Evolutionary conservation across 2,797 vertebrate species (phyloP).

Genomic region (Sus cebifrons): DNA sequence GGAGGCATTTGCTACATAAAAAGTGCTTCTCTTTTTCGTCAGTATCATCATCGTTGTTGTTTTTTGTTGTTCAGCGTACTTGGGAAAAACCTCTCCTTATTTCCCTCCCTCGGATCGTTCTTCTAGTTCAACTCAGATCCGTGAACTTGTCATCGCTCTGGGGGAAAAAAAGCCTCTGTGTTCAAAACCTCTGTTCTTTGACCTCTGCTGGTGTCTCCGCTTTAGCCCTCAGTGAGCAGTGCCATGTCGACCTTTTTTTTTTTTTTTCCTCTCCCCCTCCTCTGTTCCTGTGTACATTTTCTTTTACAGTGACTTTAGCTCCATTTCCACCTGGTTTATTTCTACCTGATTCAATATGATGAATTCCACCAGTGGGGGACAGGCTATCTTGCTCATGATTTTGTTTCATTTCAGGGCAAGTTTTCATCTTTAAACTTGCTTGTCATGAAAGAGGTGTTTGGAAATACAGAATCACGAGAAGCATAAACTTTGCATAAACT

Average conservation of each 20-base stretch:
- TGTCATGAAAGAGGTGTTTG: background rate
- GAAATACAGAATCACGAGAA: background rate
- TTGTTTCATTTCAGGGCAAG: slow-evolving; percentile 55
- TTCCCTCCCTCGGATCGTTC: background rate
- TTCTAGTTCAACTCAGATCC: slow-evolving; percentile 60
- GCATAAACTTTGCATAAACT: background rate
- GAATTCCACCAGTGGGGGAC: background rate
- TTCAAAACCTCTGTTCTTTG: slow-evolving; percentile 73
- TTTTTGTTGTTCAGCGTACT: background rate
- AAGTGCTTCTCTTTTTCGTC: background rate
- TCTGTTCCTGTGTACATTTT: background rate
- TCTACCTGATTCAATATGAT: background rate
- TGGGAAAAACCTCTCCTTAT: slow-evolving; percentile 45
- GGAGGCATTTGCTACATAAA: background rate
- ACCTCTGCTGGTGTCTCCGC: slow-evolving; percentile 66
- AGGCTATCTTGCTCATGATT: background rate
- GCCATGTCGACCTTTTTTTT: slow-evolving; percentile 57
- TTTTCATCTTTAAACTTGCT: slow-evolving; percentile 70
- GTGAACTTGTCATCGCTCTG: slow-evolving; percentile 77
- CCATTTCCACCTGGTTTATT: slow-evolving; percentile 68
- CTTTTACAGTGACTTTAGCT: slow-evolving; percentile 30
- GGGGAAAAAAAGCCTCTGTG: slow-evolving; percentile 65
- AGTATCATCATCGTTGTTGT: background rate
- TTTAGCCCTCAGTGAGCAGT: slow-evolving; percentile 79
- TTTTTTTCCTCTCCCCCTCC: background rate